Percentiles rank a stretch among this genome's conserved stretches.
These are phyloP conservation scores for Drosophila athabasca DNA, from an alignment of 1,140 invertebrate species.

Conservation along the genomic window DNA sequence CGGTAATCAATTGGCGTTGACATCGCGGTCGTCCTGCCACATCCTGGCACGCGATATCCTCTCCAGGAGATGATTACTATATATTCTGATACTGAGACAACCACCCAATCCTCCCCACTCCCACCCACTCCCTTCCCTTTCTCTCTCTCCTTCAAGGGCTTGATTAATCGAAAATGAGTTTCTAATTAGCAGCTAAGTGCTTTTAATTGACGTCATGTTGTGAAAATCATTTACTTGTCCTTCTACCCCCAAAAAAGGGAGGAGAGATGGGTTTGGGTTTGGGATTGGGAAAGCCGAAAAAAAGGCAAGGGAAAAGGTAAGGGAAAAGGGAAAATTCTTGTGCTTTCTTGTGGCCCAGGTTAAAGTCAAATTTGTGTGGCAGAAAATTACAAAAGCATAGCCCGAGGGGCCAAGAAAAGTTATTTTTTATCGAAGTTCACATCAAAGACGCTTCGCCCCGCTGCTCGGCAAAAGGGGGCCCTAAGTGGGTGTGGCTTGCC, in stretches of 20 bases:
- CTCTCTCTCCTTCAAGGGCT: conserved; percentile 26
- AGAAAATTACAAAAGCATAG: conserved; percentile 61
- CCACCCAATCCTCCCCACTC: too few relatives aligned
- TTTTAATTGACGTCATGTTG: conserved; percentile 47
- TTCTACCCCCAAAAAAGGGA: background rate
- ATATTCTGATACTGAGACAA: conserved; percentile 19
- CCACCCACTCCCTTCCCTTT: too few relatives aligned
- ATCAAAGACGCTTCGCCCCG: conserved; percentile 56
- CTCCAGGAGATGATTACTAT: conserved; percentile 25
- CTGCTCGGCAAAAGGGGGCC: background rate
- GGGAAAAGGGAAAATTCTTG: conserved; percentile 24
- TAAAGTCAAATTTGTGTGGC: conserved; percentile 17
- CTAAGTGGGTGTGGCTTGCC: conserved; percentile 29
- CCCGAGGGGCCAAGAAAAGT: conserved; percentile 4
- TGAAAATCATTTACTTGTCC: conserved; percentile 25
- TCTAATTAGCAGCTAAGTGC: conserved; percentile 67
- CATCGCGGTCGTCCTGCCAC: conserved; percentile 32
- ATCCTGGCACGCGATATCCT: conserved; percentile 45
- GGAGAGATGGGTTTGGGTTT: too few relatives aligned
- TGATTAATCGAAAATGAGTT: conserved; percentile 80
- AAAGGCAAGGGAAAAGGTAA: conserved; percentile 12
- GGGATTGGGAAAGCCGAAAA: too few relatives aligned
- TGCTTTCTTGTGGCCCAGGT: background rate
- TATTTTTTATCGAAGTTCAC: conserved; percentile 47
- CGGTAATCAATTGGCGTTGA: conserved; percentile 76